Evolutionary conservation across 2,888 invertebrate genomes (phyloP), one percentile per base, ranked within the genome.

Genomic region (Pterostichus madidus): DNA sequence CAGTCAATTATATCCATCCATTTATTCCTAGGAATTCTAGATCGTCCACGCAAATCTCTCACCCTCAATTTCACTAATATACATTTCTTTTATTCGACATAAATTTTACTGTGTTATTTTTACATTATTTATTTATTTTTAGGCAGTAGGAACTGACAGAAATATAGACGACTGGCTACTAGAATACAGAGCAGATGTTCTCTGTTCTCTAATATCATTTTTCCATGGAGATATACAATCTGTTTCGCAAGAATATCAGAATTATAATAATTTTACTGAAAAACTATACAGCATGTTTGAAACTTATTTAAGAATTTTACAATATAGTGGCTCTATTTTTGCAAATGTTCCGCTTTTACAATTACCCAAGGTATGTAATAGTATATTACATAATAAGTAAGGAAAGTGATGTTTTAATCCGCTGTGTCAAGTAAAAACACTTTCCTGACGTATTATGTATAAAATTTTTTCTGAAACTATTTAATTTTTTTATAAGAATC

Each of bases 121-220:
- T 24, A 24, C 24, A 2, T 24, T 24, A 24, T 24, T 24, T 24
- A 24, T 24, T 24, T n/a, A n/a, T 56, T 32, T 88, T 44, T 87
- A 97, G 97, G 97, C 96, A 44, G 94, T 98, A 83, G 97, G 97
- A 75, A 96, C 97, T 68, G 97, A 96, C 89, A 92, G 95, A 71
- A 96, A 96, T 89, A 95, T 96, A 84, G 95, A 96, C 0, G 96
- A 97, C 88, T 94, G 95, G 93, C 92, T 96, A 78, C 89, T 98
- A 8, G 93, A 95, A 87, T 94, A 95, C 88, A 93, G 97, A 79
- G 95, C 97, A 0, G 93, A 94, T 83, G 93, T 94, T 32, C 91
- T 98, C 71, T 94, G 95, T 77, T 94, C 95, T 10, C 92, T 97
- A 86, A 91, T 98, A 77, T 93, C 93, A 85, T 95, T 97, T 87